Base-by-base conservation (phyloP, 1,140 invertebrate genomes). In the Dinothrombium tinctorium region DNA sequence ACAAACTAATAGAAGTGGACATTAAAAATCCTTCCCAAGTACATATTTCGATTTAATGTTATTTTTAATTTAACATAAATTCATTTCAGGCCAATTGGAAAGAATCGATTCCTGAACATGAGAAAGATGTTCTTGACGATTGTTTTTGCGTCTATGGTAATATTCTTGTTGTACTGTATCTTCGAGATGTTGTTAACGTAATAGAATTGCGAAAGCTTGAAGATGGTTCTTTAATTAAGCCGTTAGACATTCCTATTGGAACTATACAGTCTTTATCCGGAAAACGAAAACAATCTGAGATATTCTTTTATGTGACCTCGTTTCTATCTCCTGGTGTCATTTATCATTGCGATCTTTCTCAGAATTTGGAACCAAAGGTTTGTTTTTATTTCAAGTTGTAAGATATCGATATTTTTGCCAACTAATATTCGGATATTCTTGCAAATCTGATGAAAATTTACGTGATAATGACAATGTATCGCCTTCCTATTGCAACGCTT, bases 221-320 rank as follows among this genome's bases (percentile, higher is more conserved):
- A 46, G 72, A 69, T 37, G 90, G 87, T 14, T 59, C 72, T 37
- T 54, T 74, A 14, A 50, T 84, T 9, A 66, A 67, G 47, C 64
- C 66, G 40, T 58, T 95, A 20, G 76, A 78, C 50, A 72, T 92
- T 42, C 43, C 46, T 9, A 23, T 45, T 2, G 90, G 89, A 8
- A 78, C 78, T 2, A 67, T 96, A 24, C 69, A 69, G 21, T 74
- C 74, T 1, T 76, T 81, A 51, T 78, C 76, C 5, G 86, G 82
- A 5, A 72, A 82, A 51, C 77, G 74, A 52, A 71, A 78, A 47
- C 72, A 84, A 50, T 69, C 67, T 0, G 82, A 95, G 64, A 73
- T 92, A 45, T 98, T 95, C 60, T 94, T 81, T 57, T 69, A 76
- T 49, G 90, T 95, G 55, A 74, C 75, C 32, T 95, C 87, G 0